Evolutionary conservation across 2,113 vertebrate species (phyloP), one percentile per base, ranked within the genome.

Genomic region (Notechis scutatus): DNA sequence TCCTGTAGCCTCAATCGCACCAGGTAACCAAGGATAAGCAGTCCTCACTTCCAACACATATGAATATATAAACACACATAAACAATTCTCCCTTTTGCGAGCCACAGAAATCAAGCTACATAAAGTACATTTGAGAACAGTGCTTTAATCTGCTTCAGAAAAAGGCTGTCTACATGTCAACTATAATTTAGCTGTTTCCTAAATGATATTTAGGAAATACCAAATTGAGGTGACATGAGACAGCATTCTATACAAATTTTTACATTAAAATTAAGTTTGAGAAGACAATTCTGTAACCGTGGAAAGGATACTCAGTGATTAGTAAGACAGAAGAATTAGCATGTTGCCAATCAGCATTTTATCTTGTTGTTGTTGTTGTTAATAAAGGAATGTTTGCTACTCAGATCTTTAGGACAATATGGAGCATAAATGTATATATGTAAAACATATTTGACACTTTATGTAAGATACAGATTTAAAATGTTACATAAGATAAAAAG

Each of bases 21-120:
- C 23, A 57, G 11, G 23, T 93, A 92, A 69, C 4, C 34, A 90
- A 92, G 11, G 85, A 92, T 34, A 94, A 90, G n/a, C 64, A 39
- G 39, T 5, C 86, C 15, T 23, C 74, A 20, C 34, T 81, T 18
- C 26, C 23, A 47, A 29, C 26, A 87, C 11, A 39, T 54, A 56
- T 34, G 34, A 18, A 54, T 12, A 64, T 15, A 57, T 6, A 89
- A 39, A 89, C 2, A 47, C 1, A 4, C 26, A 90, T 21, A 64
- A 90, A 52, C 45, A 87, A 81, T 56, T 55, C 26, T 20, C 26
- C 39, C 87, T 85, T 55, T 34, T 52, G n/a, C 54, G 0, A n/a
- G n/a, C 12, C 45, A 91, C 10, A 24, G 56, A 47, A n/a, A 24
- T 57, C 45, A 92, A 64, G 47, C 24, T 92, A 88, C 14, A n/a